Base-by-base conservation (phyloP, 2,113 vertebrate genomes). In the Lagopus leucura region DNA sequence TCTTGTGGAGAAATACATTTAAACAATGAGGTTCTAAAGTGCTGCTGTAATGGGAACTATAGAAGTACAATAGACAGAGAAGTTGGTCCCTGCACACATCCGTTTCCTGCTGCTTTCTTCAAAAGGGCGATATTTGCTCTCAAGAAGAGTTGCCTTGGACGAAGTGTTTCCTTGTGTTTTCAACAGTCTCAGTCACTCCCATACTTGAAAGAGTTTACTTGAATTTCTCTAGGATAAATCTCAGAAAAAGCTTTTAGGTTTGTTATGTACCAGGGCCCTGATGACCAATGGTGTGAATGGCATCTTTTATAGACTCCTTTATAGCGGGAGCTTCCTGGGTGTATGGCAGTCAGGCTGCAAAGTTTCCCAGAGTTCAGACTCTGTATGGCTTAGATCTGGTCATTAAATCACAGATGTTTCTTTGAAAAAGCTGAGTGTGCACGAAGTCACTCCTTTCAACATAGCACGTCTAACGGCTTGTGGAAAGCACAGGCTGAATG, bases 331-430 rank as follows among this genome's bases (percentile, higher is more conserved):
- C 52, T 97, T 94, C 93, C 93, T 96, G 93, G 85, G 94, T 96
- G 85, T 93, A 91, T 91, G 76, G 72, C 67, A 86, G 82, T 91
- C 91, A 72, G 64, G 72, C 91, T 88, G 72, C 34, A 81, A 86
- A 89, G 85, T 95, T 95, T 97, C 87, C 43, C 93, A 83, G 91
- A 97, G 82, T 87, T 94, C 91, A 92, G 79, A 78, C 89, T 88
- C 92, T 95, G 91, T 71, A 58, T 67, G 82, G 81, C 89, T 96
- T 82, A 66, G 84, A 91, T 95, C 82, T 93, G 88, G 82, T 75
- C 91, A 90, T 95, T 97, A 96, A 97, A 95, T 94, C 94, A 95
- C 94, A 96, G 91, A 90, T 96, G 95, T 94, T 95, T 92, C 94
- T 95, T 88, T 94, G 89, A 86, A 95, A 94, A 84, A 95, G 94